Evolutionary conservation across 2,888 invertebrate species (phyloP), one percentile per base, ranked within the genome.

Genomic region (Anoplius nigerrimus): DNA sequence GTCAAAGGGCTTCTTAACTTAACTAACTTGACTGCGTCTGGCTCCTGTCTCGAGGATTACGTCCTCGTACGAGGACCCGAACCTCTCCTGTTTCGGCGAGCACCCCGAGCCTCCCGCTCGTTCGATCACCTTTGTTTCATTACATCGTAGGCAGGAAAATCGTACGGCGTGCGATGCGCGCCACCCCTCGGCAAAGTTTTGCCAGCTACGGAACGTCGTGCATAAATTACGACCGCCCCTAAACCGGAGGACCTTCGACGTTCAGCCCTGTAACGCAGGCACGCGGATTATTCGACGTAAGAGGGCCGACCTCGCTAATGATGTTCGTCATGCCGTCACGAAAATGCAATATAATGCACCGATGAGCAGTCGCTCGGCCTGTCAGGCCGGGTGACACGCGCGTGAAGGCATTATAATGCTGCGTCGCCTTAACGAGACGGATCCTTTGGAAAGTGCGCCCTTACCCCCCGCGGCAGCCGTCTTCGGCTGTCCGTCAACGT

Each of bases 391-490:
- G 60, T 67, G 76, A 74, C 76, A 77, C 66, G 74, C 74, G 34
- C 34, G 58, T 62, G 46, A 63, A 27, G 34, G 62, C 59, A 66
- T 71, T 74, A 81, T 81, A 82, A 79, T 82, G 85, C 85, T 83
- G 83, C 83, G 85, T 85, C 84, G 84, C 81, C 84, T 83, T 85
- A 85, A 85, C 85, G 80, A 85, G 81, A 80, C 77, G 69, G 73
- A 72, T 80, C 80, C 80, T 76, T 81, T 78, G 74, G 79, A 82
- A 83, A 79, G 80, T 77, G 72, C 71, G 54, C 66, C 71, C 66
- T 68, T 42, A 61, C 71, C 72, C 74, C 78, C 73, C 72, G 69
- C 55, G 69, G 77, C 71, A 80, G 77, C 68, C 76, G 72, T 72
- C 68, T 71, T 70, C 61, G 72, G 80, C 16, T 81, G 80, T 77